Percentiles rank a stretch among this genome's conserved stretches.
These are phyloP conservation scores for Euplexia lucipara DNA, from an alignment of 2,888 invertebrate genomes.

Conservation along the genomic window DNA sequence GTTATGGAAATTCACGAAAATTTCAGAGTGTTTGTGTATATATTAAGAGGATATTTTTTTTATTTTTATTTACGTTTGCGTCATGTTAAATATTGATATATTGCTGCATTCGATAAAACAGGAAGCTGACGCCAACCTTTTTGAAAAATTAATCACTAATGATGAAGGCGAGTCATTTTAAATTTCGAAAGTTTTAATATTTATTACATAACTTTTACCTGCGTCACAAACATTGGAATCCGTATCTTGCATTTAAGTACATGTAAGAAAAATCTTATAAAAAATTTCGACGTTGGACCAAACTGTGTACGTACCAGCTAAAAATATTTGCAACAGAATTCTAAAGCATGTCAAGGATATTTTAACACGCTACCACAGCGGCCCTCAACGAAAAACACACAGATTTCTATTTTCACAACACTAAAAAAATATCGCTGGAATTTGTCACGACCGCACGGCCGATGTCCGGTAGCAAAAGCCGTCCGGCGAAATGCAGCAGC, in stretches of 20 bases:
- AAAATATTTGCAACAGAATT: constrained; percentile 8
- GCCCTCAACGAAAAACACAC: constrained; percentile 7
- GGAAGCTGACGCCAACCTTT: too few species aligned
- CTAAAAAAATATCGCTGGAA: constrained; percentile 42
- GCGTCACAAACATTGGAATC: not conserved
- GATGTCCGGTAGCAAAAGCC: constrained; percentile 44
- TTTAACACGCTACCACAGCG: constrained; percentile 16
- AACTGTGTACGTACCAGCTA: not conserved
- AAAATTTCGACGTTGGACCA: not conserved
- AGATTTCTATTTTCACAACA: constrained; percentile 40
- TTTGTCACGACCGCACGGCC: constrained; percentile 19
- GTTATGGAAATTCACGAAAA: constrained; percentile 15
- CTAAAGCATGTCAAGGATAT: constrained; percentile 25
- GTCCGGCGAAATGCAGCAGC: constrained; percentile 44
- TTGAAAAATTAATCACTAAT: too few species aligned
- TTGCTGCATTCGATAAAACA: too few species aligned
- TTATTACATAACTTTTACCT: too few species aligned
- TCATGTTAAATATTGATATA: too few species aligned
- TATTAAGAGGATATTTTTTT: not conserved
- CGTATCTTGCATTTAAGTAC: not conserved
- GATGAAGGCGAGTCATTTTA: too few species aligned
- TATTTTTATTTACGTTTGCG: too few species aligned
- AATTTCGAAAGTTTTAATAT: too few species aligned
- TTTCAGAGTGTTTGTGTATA: not conserved
- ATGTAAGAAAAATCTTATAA: not conserved